Evolutionary conservation across 2,888 invertebrate genomes (phyloP).

Genomic region (Lordiphosa andalusiaca): DNA sequence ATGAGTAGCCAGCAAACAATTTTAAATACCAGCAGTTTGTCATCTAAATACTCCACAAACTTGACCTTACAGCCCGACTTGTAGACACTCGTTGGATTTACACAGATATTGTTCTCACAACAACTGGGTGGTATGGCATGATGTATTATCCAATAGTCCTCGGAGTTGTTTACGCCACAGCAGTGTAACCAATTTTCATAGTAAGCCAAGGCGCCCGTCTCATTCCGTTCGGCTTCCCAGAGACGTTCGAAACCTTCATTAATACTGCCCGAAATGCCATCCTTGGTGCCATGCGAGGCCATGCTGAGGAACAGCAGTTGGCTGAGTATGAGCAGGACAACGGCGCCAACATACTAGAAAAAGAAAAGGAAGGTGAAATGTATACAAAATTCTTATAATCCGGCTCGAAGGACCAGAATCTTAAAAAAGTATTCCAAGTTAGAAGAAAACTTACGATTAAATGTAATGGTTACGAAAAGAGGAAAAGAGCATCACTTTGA

Average conservation of each 20-base stretch:
- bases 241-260: constrained; percentile 69
- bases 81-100: constrained; percentile 45
- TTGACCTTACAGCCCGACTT: constrained; percentile 66
- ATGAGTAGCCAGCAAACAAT: constrained; percentile 71
- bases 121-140: constrained; percentile 68
- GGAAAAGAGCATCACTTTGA: no score
- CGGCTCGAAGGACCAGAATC: no score
- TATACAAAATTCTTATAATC: neutral
- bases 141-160: constrained; percentile 66
- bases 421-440: no score
- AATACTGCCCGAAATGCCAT: constrained; percentile 74
- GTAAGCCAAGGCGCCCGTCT: constrained; percentile 67
- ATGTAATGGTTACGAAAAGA: no score
- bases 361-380: neutral
- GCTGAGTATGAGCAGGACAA: constrained; percentile 60
- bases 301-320: constrained; percentile 74
- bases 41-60: constrained; percentile 70
- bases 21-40: constrained; percentile 66
- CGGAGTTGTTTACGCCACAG: constrained; percentile 71
- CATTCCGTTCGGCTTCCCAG: constrained; percentile 65
- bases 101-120: constrained; percentile 61
- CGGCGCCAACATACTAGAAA: constrained; percentile 59
- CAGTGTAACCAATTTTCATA: constrained; percentile 75
- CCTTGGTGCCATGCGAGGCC: constrained; percentile 74
- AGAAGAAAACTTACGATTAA: no score